phyloP scores from a whole-genome alignment of 2,797 vertebrate genomes.

The Bovichtus variegatus region DNA sequence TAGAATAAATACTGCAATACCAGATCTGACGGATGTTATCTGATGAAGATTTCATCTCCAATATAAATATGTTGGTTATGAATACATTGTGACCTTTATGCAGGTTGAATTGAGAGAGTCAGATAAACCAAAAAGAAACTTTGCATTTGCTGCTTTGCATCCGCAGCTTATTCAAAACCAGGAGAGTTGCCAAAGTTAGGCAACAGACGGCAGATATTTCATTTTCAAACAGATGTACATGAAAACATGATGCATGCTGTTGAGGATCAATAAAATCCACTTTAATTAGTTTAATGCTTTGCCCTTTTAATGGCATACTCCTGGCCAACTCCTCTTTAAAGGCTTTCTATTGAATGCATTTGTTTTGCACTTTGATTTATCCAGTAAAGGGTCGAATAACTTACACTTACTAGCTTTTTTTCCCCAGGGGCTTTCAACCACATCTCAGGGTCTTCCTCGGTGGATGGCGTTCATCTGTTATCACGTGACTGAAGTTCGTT shows the following conservation, averaged over 20 bases:
- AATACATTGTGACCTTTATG: neutral
- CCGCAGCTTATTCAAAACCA: conserved; percentile 3
- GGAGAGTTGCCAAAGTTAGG: neutral
- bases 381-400: neutral
- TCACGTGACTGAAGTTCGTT: neutral
- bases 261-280: conserved; percentile 51
- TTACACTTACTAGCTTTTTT: neutral
- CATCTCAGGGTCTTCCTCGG: neutral
- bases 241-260: conserved; percentile 30
- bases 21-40: neutral
- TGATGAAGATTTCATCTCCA: neutral
- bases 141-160: neutral
- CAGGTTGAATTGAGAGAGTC: neutral
- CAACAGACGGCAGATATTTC: conserved; percentile 1
- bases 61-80: neutral
- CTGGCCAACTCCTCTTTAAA: conserved; percentile 25
- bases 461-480: neutral
- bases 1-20: neutral
- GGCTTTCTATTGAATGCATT: conserved; percentile 22
- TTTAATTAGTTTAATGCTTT: conserved; percentile 50
- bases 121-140: neutral
- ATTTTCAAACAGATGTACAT: conserved; percentile 27
- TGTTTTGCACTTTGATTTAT: neutral
- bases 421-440: neutral
- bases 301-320: conserved; percentile 18